phyloP scores from a whole-genome alignment of 2,888 invertebrate genomes.

The Clepsis dumicolana region DNA sequence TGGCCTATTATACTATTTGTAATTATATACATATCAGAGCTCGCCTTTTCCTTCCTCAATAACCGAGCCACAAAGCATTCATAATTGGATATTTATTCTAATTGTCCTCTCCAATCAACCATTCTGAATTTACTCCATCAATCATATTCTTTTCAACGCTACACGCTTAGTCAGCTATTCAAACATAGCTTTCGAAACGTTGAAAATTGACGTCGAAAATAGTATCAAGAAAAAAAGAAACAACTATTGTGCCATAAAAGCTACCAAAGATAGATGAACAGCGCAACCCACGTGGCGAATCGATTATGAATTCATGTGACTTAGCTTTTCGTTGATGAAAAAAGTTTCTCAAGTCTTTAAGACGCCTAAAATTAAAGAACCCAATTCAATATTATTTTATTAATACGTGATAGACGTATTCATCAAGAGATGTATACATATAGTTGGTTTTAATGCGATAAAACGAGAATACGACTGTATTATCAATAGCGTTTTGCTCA shows the following conservation, averaged over 20 bases:
- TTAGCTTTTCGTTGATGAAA: conserved; percentile 1
- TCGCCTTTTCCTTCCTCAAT: conserved; percentile 10
- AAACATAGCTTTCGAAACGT: background rate
- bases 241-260: background rate
- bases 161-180: background rate
- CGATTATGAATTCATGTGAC: background rate
- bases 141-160: background rate
- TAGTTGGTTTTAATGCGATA: too few species aligned
- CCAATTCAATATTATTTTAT: too few species aligned
- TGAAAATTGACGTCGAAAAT: background rate
- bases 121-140: background rate
- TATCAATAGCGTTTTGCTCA: too few species aligned
- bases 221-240: background rate
- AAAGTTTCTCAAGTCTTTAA: background rate
- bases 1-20: background rate
- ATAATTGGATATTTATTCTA: background rate
- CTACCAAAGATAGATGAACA: background rate
- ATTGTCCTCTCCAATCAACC: background rate
- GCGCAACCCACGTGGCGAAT: background rate
- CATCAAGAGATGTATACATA: too few species aligned
- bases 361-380: too few species aligned
- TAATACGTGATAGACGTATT: too few species aligned
- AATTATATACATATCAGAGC: background rate
- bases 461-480: too few species aligned
- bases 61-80: background rate